Base-by-base conservation (phyloP, 2,797 vertebrate genomes). In the Eleutherodactylus coqui region DNA sequence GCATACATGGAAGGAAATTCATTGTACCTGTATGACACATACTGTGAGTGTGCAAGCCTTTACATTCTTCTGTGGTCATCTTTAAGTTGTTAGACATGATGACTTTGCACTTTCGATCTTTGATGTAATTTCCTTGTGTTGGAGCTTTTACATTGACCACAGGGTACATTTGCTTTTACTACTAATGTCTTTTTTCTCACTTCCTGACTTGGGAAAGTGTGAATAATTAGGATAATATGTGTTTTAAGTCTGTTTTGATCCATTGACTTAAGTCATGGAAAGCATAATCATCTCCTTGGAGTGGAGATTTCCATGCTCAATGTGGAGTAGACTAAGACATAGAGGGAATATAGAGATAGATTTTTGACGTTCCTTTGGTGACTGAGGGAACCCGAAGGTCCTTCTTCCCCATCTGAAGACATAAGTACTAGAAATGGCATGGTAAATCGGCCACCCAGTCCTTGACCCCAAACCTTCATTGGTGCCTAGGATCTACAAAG, bases 1-100 rank as follows among this genome's bases (percentile, higher is more conserved):
- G 19, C 36, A 24, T 24, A 38, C 17, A 24, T 70, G 67, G 70
- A 45, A 43, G 41, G 67, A 73, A 73, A 45, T 45, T 24, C 38
- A 43, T 73, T 27, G 38, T 45, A 73, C 24, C 69, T 73, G 70
- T 27, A 45, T 43, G 70, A 73, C 41, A 45, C 70, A 45, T n/a
- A 27, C 21, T 27, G 24, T 73, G 70, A 2, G 41, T 16, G 70
- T 45, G 41, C 24, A 69, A 11, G 41, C 70, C 70, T 73, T 43
- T 41, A 43, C 10, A 34, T 41, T 72, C 69, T 43, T 72, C 69
- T 73, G 45, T 43, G 70, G 70, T 17, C 24, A 45, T 73, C 70
- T 45, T 27, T 43, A 73, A 27, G 70, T 24, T 41, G 41, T 70
- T 24, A 36, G 32, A 24, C 8, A 10, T 45, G 38, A 73, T 73